phyloP scores from a whole-genome alignment of 2,888 invertebrate genomes.

The Xestia c-nigrum region DNA sequence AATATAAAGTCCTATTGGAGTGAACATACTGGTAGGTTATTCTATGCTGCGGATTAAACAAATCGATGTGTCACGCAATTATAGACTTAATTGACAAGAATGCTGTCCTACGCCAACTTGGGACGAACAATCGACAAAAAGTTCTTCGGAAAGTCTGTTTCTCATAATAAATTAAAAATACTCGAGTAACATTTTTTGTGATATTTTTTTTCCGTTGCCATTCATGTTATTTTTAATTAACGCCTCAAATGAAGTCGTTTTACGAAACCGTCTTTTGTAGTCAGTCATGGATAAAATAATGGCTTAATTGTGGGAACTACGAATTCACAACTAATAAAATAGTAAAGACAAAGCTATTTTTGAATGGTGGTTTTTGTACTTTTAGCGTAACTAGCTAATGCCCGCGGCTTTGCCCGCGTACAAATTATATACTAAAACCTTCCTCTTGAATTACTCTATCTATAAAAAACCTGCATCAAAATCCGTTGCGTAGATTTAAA shows the following conservation, averaged over 20 bases:
- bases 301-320: conserved; percentile 25
- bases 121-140: conserved; percentile 40
- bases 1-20: background rate
- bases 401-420: too few relatives aligned
- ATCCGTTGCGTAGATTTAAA: too few relatives aligned
- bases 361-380: too few relatives aligned
- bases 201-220: conserved; percentile 9
- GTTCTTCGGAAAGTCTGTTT: conserved; percentile 31
- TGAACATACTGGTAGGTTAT: background rate
- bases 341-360: too few relatives aligned
- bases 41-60: background rate
- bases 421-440: too few relatives aligned
- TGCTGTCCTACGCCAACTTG: conserved; percentile 39
- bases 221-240: conserved; percentile 37
- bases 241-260: conserved; percentile 21
- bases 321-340: too few relatives aligned
- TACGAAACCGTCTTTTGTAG: conserved; percentile 39
- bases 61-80: conserved; percentile 56
- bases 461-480: too few relatives aligned
- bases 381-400: too few relatives aligned
- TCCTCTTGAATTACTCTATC: too few relatives aligned
- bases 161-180: conserved; percentile 45
- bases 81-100: conserved; percentile 57
- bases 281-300: background rate
- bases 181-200: conserved; percentile 11